Conservation (phyloP, 2,113 vertebrate genomes). For the Thunnus thynnus region DNA sequence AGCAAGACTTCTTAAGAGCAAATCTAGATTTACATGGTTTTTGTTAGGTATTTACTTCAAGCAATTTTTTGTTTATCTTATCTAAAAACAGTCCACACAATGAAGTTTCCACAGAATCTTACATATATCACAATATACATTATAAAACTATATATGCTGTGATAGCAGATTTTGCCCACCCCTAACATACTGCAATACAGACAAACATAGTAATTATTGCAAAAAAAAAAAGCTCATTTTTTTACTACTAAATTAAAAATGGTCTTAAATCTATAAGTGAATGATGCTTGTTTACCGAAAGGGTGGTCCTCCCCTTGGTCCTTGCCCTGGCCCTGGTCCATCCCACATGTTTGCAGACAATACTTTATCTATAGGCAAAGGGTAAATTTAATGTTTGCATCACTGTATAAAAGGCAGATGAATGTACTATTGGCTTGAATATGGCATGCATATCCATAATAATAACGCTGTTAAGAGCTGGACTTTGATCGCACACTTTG, state of each 20-base stretch:
- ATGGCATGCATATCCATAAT: neutral
- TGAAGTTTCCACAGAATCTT: too few relatives aligned
- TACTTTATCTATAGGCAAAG: constrained; percentile 36
- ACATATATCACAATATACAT: too few relatives aligned
- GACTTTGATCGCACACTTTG: neutral
- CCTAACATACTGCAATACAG: neutral
- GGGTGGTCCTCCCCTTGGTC: constrained; percentile 90
- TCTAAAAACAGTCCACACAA: too few relatives aligned
- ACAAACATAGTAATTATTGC: neutral
- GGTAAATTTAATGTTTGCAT: neutral
- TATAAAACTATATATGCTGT: too few relatives aligned
- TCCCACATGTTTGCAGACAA: constrained; percentile 90
- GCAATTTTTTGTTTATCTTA: too few relatives aligned
- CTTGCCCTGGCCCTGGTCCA: constrained; percentile 90
- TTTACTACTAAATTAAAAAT: neutral
- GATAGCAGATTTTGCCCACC: neutral
- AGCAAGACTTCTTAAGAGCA: too few relatives aligned
- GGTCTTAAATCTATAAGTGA: neutral
- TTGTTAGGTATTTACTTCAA: too few relatives aligned
- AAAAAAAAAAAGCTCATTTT: too few relatives aligned
- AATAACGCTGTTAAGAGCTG: neutral
- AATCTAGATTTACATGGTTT: too few relatives aligned
- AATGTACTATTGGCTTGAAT: neutral
- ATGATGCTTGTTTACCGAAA: constrained; percentile 89
- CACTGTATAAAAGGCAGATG: neutral